These are phyloP conservation scores for Hypsopygia costalis DNA, from an alignment of 2,888 invertebrate species.

Conservation along the genomic window DNA sequence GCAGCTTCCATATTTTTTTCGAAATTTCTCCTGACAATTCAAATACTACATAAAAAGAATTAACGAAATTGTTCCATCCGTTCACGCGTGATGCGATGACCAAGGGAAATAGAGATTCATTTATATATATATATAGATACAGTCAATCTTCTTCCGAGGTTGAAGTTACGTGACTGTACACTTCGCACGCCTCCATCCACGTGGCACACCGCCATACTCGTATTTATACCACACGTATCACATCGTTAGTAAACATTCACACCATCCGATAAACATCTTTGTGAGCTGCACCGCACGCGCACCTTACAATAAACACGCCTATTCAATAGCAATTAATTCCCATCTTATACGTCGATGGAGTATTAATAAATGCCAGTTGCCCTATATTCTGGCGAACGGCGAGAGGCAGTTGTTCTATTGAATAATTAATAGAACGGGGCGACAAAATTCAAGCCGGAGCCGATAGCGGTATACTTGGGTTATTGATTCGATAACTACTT, in stretches of 20 bases:
- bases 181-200: neutral
- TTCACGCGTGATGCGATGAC: too few species aligned
- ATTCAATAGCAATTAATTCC: constrained; percentile 33
- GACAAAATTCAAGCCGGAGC: constrained; percentile 46
- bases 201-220: neutral
- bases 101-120: too few species aligned
- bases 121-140: too few species aligned
- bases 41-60: too few species aligned
- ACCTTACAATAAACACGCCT: constrained; percentile 36
- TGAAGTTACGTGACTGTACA: too few species aligned
- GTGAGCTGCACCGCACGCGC: constrained; percentile 31
- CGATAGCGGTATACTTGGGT: constrained; percentile 17
- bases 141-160: too few species aligned
- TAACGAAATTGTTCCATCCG: too few species aligned
- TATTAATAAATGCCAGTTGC: constrained; percentile 50
- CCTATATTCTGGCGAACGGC: constrained; percentile 39
- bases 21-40: too few species aligned
- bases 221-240: constrained; percentile 3
- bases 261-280: constrained; percentile 14
- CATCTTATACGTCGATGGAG: constrained; percentile 37
- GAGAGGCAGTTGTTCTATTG: constrained; percentile 47
- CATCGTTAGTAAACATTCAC: constrained; percentile 16
- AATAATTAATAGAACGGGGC: constrained; percentile 63
- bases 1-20: too few species aligned
- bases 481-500: constrained; percentile 22